Base-by-base conservation (phyloP, 2,113 vertebrate species). In the Corythaeola cristata region DNA sequence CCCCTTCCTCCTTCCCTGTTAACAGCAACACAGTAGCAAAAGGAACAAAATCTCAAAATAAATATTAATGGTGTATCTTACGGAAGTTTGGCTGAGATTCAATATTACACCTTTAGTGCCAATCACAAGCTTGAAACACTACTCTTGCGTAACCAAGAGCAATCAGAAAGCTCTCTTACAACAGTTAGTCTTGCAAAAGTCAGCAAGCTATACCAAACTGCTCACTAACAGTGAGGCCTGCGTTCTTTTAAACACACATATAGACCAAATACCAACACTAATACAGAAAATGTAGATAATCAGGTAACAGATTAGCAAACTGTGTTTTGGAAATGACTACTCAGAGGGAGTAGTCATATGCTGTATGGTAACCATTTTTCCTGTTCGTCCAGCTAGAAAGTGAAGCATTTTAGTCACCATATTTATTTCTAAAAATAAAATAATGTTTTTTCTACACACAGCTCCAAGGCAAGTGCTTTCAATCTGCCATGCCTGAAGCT, bases 201-300 rank as follows among this genome's bases (percentile, higher is more conserved):
- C 74, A 85, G 13, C 22, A 27, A 73, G 55, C 49, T 41, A 6
- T 28, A 47, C 26, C 22, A 10, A 83, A 83, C 44, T 52, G 23
- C 28, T 93, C n/a, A 47, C 30, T 37, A 71, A 28, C 41, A 50
- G 47, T 11, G 55, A 69, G 33, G 41, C 23, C 33, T 76, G 33
- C 3, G 23, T 75, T 92, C 63, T 90, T 93, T 84, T 67, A 68
- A 92, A 91, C 17, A 95, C 68, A 86, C 32, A 72, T 49, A 86
- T 41, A 96, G 86, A 94, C 85, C 92, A 95, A 95, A 96, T 9
- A 72, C 24, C 44, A 88, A 76, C 50, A 52, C 18, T 44, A 77
- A 59, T 30, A 71, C 35, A 83, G 44, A 76, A 85, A 81, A 71
- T 3, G 5, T 8, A 76, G 41, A 28, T 41, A 35, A 50, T 41